Evolutionary conservation across 2,888 invertebrate species (phyloP).

Genomic region (Eueremaeus valkanovi): DNA sequence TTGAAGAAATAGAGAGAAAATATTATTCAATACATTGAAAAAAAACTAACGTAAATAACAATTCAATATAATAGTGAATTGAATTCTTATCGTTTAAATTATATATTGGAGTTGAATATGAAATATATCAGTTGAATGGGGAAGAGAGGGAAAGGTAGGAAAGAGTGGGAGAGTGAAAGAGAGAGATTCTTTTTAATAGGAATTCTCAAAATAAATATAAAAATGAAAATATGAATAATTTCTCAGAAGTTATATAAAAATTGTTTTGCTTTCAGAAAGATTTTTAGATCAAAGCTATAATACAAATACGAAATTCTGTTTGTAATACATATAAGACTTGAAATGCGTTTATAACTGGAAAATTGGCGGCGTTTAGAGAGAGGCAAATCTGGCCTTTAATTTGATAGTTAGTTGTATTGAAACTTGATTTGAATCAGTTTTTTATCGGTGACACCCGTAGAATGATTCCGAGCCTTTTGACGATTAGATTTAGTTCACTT

Average conservation of each 20-base stretch:
- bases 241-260: neutral
- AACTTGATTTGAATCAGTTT: constrained; percentile 7
- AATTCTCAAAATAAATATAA: too few relatives aligned
- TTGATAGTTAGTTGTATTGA: neutral
- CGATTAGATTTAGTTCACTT: constrained; percentile 12
- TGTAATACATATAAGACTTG: neutral
- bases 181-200: too few relatives aligned
- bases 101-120: too few relatives aligned
- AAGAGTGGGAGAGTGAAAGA: constrained; percentile 6
- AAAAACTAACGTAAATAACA: too few relatives aligned
- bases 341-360: constrained; percentile 20
- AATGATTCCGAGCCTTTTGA: neutral
- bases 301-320: neutral
- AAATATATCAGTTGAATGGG: neutral
- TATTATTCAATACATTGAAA: too few relatives aligned
- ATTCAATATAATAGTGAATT: too few relatives aligned
- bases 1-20: too few relatives aligned
- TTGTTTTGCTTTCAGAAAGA: neutral
- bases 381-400: constrained; percentile 10
- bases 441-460: constrained; percentile 14
- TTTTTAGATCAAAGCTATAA: neutral
- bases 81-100: too few relatives aligned
- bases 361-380: neutral
- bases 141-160: neutral
- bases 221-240: too few relatives aligned